Conservation (phyloP, 1,140 invertebrate genomes). For the Aphelenchoides besseyi region DNA sequence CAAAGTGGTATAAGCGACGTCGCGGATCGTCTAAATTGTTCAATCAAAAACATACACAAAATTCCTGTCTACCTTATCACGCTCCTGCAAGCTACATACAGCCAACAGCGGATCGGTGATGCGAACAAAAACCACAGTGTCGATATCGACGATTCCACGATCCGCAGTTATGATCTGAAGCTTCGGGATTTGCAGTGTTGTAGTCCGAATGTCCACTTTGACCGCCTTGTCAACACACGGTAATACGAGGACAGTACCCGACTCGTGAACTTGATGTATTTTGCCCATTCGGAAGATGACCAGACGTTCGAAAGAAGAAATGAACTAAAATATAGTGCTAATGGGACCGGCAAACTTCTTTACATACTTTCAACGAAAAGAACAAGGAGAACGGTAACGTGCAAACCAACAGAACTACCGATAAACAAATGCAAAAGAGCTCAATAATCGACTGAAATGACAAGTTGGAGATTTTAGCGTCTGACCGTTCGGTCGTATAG, state of each 20-base stretch:
- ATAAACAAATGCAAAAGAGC: slow-evolving; percentile 24
- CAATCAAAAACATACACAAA: slow-evolving; percentile 33
- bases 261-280: slow-evolving; percentile 31
- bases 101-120: slow-evolving; percentile 39
- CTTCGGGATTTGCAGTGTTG: slow-evolving; percentile 35
- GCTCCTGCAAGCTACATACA: slow-evolving; percentile 33
- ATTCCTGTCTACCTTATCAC: slow-evolving; percentile 27
- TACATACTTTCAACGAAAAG: slow-evolving; percentile 44
- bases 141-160: slow-evolving; percentile 38
- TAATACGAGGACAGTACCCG: slow-evolving; percentile 40
- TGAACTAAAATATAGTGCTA: slow-evolving; percentile 36
- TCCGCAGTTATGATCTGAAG: slow-evolving; percentile 44
- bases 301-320: slow-evolving; percentile 43
- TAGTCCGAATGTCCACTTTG: slow-evolving; percentile 37
- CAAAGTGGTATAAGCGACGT: slow-evolving; percentile 40
- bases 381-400: slow-evolving; percentile 46
- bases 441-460: slow-evolving; percentile 14
- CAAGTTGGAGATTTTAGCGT: not conserved
- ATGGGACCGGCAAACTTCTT: too few species aligned
- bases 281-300: slow-evolving; percentile 44
- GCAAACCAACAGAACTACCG: slow-evolving; percentile 29
- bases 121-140: slow-evolving; percentile 37
- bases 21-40: slow-evolving; percentile 32
- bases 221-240: slow-evolving; percentile 44
- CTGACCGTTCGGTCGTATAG: slow-evolving; percentile 1